Conservation (phyloP, 2,797 vertebrate species). For the Brachyrhaphis roseni region DNA sequence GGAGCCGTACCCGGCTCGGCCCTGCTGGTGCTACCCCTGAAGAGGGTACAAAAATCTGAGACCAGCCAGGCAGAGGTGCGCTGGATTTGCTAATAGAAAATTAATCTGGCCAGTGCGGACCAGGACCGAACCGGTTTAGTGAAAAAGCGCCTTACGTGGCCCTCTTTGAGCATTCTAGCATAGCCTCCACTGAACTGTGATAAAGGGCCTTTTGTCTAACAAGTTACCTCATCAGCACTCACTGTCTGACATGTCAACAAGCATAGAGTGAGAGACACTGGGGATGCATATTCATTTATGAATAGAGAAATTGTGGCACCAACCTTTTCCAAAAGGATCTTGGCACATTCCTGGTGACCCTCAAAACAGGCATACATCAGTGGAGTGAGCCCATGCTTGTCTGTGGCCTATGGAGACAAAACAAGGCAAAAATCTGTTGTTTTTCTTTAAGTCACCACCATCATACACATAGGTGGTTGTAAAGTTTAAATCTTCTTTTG, state of each 20-base stretch:
- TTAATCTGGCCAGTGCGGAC: too few species aligned
- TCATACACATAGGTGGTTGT: background rate
- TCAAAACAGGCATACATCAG: slow-evolving; percentile 91
- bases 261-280: slow-evolving; percentile 27
- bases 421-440: background rate
- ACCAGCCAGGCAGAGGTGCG: too few species aligned
- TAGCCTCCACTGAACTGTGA: slow-evolving; percentile 44
- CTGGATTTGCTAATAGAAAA: too few species aligned
- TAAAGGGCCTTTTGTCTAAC: slow-evolving; percentile 68
- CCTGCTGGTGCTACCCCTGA: too few species aligned
- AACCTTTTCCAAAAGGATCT: slow-evolving; percentile 95
- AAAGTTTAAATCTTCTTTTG: background rate
- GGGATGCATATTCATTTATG: background rate
- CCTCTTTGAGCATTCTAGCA: slow-evolving; percentile 70
- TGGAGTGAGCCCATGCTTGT: slow-evolving; percentile 93
- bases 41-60: too few species aligned
- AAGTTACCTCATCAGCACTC: slow-evolving; percentile 73
- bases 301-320: slow-evolving; percentile 22
- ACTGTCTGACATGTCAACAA: slow-evolving; percentile 31
- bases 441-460: background rate
- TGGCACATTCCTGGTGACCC: slow-evolving; percentile 88
- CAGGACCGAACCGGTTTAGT: too few species aligned
- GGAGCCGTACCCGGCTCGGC: too few species aligned
- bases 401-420: slow-evolving; percentile 82
- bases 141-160: slow-evolving; percentile 2